Evolutionary conservation across 2,888 invertebrate genomes (phyloP), one percentile per base, ranked within the genome.

Genomic region (Amiota mariae): DNA sequence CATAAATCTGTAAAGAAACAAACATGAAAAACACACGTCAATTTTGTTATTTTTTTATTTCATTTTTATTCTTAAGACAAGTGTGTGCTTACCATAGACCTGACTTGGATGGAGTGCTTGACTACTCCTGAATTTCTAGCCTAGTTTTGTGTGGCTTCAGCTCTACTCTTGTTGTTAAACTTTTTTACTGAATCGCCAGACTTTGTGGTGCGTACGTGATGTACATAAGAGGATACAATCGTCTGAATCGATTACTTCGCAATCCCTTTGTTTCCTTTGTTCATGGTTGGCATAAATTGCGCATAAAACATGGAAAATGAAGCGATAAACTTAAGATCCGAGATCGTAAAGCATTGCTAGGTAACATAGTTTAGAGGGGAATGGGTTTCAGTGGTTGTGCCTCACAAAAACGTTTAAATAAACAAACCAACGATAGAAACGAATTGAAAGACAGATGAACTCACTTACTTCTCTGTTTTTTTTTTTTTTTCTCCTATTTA

Each of bases 271-370:
- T 72, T 64, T 73, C 49, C 18, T 36, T 70, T 70, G 70, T 78
- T 77, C 78, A 64, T 64, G 76, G 78, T 84, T 80, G 83, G 83
- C 84, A 83, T 83, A 85, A 83, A 85, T 82, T 83, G 86, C 80
- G 83, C 86, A 86, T 86, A 87, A 86, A 86, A 87, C 86, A 86
- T 86, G 86, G 84, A 86, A 86, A 86, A 86, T 86, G 83, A 87
- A 86, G 87, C 87, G 86, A 87, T 86, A 86, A 86, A 86, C 84
- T 85, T 85, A 80, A 85, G 86, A 85, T 85, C 86, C 85, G 86
- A 86, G 85, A 85, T 86, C 85, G 83, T 85, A 86, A 86, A 85
- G 85, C 86, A 84, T 81, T 82, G 78, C 78, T 36, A 36, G 6
- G 36, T 36, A 36, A 85, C 54, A 54, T 54, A 54, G 12, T 8